A percentile compares a stretch with the other conserved stretches of the same genome.
phyloP scores from a whole-genome alignment of 2,797 vertebrate genomes.

The Amblyraja radiata region DNA sequence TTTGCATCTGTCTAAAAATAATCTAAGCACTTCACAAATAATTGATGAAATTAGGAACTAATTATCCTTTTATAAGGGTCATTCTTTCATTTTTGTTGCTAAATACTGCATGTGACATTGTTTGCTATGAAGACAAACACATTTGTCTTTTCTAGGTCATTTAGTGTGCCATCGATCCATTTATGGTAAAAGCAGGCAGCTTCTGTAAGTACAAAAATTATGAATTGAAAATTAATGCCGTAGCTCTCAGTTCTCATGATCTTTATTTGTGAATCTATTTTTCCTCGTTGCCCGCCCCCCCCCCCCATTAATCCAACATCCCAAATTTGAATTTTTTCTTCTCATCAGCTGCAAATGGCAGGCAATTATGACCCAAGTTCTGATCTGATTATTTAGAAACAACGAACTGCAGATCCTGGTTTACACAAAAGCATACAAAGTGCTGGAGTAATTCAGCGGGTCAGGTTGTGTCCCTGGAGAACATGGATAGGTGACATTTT shows the following conservation, averaged over 20 bases:
- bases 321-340: background rate
- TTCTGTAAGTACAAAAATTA: constrained; percentile 60
- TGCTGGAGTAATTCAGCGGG: too few species aligned
- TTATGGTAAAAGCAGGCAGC: constrained; percentile 61
- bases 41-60: background rate
- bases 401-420: too few species aligned
- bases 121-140: background rate
- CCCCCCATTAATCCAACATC: too few species aligned
- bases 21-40: background rate
- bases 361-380: background rate
- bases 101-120: background rate
- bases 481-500: too few species aligned
- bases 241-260: background rate
- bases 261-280: background rate
- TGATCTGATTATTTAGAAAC: background rate
- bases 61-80: background rate
- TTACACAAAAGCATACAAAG: too few species aligned
- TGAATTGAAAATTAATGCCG: background rate
- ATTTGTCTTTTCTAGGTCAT: constrained; percentile 58
- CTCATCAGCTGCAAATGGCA: background rate
- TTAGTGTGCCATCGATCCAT: constrained; percentile 58
- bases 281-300: background rate
- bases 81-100: background rate
- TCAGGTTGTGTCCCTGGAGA: too few species aligned
- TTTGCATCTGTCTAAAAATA: background rate